Evolutionary conservation across 2,888 invertebrate genomes (phyloP), one percentile per base, ranked within the genome.

Genomic region (Callimorpha dominula): DNA sequence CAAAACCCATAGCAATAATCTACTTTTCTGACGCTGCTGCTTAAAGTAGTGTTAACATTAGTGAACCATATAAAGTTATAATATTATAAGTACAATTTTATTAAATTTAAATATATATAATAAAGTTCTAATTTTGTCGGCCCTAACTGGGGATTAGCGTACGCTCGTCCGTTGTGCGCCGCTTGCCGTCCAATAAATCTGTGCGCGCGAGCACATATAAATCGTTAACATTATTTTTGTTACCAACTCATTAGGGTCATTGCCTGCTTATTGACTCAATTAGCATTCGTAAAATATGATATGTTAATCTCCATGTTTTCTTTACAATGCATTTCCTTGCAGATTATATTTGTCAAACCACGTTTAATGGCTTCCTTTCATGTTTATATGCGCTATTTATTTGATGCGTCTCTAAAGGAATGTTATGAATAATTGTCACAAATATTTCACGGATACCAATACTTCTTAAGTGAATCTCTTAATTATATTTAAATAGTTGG

Each of bases 231-330:
- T 95, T 95, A 95, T 95, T 95, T 95, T 94, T 94, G 94, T 95
- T 94, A 90, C 92, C 92, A 91, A 90, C 95, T 94, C 95, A 94
- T 95, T 95, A 94, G 93, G 95, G 95, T 95, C 95, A 93, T 95
- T 95, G 95, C 87, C 95, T 94, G 93, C 92, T 91, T 91, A 94
- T 93, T 94, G 94, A 91, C 93, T 95, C 94, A 93, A 92, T 93
- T 93, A 92, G 86, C 85, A 75, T 86, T 67, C 83, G 79, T 93
- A 90, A 93, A 90, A 92, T 94, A 94, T 90, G 90, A 92, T 85
- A 87, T 86, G 86, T 89, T 90, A 87, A 89, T 88, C 85, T 86
- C 79, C 84, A 88, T 91, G 91, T 92, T 92, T 92, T 89, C 87
- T 90, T 90, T 86, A 86, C 83, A 68, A 88, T 67, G 81, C 87